Conservation (phyloP, 2,797 vertebrate genomes). For the Meda fulgida region DNA sequence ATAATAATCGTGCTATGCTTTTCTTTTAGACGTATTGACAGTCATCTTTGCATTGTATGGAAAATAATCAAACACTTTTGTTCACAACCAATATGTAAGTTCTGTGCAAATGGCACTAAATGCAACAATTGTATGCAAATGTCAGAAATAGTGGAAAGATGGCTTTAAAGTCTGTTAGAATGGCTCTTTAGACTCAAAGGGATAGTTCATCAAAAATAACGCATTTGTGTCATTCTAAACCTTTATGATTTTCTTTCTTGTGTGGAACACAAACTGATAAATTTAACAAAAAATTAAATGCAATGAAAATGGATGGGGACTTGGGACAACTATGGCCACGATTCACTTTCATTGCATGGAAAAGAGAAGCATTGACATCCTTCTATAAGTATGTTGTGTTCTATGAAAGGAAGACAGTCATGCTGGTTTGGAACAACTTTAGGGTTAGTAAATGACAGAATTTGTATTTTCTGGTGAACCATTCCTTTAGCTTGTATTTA, state of each 20-base stretch:
- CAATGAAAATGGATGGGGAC: neutral
- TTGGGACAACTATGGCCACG: neutral
- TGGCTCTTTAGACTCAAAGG: neutral
- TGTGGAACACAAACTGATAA: neutral
- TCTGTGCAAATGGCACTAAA: neutral
- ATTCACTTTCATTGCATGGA: neutral
- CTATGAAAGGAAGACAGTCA: neutral
- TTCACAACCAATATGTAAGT: neutral
- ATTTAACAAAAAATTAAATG: neutral
- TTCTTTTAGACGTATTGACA: neutral
- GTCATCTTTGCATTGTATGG: no score
- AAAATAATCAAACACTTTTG: neutral
- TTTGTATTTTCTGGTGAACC: neutral
- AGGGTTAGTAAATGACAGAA: neutral
- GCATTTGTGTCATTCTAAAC: neutral
- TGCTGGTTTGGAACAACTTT: neutral
- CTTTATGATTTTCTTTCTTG: neutral
- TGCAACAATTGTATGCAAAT: neutral
- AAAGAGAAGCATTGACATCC: neutral
- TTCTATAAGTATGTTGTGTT: neutral
- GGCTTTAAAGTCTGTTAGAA: neutral
- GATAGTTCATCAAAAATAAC: neutral
- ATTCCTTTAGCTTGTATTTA: neutral
- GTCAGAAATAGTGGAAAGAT: neutral
- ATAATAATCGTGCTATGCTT: neutral